Percentiles rank a stretch among this genome's conserved stretches.
phyloP scores from a whole-genome alignment of 1,140 invertebrate genomes.

The Acromyrmex charruanus region DNA sequence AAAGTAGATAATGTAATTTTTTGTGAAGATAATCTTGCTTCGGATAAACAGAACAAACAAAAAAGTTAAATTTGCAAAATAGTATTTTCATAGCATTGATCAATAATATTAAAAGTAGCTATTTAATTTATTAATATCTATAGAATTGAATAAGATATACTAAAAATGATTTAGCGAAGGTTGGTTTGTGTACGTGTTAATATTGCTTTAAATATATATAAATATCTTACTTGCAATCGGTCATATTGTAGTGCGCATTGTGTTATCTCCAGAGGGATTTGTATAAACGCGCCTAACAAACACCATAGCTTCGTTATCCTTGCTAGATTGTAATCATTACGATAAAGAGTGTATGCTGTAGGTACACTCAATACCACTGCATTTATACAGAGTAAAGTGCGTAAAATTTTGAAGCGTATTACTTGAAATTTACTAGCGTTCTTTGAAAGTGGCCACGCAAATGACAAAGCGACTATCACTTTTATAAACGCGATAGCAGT shows the following conservation, averaged over 20 bases:
- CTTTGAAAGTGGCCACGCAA: constrained; percentile 56
- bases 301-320: constrained; percentile 55
- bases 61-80: not conserved
- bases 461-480: constrained; percentile 25
- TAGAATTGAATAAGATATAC: not conserved
- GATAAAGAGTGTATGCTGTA: constrained; percentile 2
- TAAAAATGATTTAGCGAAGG: not conserved
- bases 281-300: constrained; percentile 44
- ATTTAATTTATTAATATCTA: constrained; percentile 1
- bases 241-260: constrained; percentile 37
- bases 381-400: constrained; percentile 37
- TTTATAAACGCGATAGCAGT: constrained; percentile 55
- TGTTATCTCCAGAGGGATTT: constrained; percentile 44
- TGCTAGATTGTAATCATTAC: constrained; percentile 32
- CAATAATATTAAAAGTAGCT: not conserved
- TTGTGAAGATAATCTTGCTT: not conserved
- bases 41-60: not conserved
- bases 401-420: constrained; percentile 50
- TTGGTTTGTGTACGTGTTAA: not conserved
- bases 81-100: not conserved
- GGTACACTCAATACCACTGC: constrained; percentile 46
- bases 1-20: not conserved
- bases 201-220: not conserved
- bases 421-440: constrained; percentile 45
- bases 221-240: constrained; percentile 64